A percentile compares a stretch with the other conserved stretches of the same genome.
Conservation (phyloP, 2,113 vertebrate genomes). For the Burhinus bistriatus region DNA sequence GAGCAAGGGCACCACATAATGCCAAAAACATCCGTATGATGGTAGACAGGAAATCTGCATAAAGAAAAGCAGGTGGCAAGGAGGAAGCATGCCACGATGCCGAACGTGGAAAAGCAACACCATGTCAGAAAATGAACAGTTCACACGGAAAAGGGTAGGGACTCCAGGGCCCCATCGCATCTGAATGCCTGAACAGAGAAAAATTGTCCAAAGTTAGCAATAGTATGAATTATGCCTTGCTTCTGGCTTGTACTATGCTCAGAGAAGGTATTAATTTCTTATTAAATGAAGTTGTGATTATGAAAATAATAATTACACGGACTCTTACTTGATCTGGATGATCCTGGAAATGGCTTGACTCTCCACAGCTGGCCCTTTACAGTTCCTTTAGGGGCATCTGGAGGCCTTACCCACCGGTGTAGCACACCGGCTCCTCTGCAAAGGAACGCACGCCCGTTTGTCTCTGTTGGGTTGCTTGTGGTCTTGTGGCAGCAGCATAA, state of each 20-base stretch:
- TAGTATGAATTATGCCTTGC: not conserved
- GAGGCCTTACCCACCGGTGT: not conserved
- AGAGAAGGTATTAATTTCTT: not conserved
- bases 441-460: not conserved
- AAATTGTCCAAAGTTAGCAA: not conserved
- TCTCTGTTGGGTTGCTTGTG: no score
- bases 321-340: not conserved
- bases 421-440: not conserved
- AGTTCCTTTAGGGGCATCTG: not conserved
- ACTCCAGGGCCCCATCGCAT: not conserved
- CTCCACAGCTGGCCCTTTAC: accelerated
- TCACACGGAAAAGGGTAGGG: not conserved
- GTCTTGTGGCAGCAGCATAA: not conserved
- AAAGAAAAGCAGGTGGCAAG: not conserved
- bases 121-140: not conserved
- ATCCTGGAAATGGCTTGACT: not conserved
- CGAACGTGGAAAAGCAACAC: not conserved
- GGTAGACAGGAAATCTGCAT: not conserved
- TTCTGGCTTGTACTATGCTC: not conserved
- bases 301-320: not conserved
- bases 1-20: not conserved
- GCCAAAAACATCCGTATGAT: not conserved
- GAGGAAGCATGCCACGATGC: accelerated
- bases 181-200: not conserved
- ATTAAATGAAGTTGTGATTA: not conserved